Conservation (phyloP, 1,140 invertebrate genomes). For the Drosophila arawakana region DNA sequence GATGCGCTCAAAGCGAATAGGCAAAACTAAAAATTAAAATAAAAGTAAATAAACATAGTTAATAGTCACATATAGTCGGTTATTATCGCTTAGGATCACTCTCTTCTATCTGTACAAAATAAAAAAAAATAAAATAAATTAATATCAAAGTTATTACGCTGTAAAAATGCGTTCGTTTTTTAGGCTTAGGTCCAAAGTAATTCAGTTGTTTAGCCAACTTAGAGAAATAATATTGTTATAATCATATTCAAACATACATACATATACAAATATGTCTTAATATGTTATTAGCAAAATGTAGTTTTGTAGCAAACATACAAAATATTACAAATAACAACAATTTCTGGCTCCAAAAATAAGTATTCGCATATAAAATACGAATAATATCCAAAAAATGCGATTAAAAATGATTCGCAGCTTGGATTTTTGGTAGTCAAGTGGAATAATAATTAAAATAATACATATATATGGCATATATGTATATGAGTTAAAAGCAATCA, state of each 20-base stretch:
- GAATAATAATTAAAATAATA: conserved; percentile 12
- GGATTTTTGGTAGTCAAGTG: conserved; percentile 8
- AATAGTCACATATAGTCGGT: conserved; percentile 21
- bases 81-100: conserved; percentile 15
- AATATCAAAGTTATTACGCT: conserved; percentile 14
- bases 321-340: conserved; percentile 32
- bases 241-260: conserved; percentile 7
- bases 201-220: conserved; percentile 4
- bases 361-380: conserved; percentile 6
- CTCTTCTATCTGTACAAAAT: conserved; percentile 12
- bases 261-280: conserved; percentile 52
- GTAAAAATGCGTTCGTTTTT: conserved; percentile 13
- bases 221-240: conserved; percentile 21
- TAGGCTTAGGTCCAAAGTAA: conserved; percentile 4
- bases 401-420: background rate
- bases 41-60: no score
- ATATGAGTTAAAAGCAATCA: conserved; percentile 80
- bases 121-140: background rate
- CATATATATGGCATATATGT: conserved; percentile 27
- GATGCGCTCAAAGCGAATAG: conserved; percentile 75
- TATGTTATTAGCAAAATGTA: conserved; percentile 67
- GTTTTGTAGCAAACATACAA: conserved; percentile 54
- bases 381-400: background rate
- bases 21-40: background rate
- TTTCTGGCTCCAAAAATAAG: conserved; percentile 16